A percentile compares a stretch with the other conserved stretches of the same genome.
Conservation (phyloP, 30 jellyfish, hydroid and myxozoan genomes). For the Aurelia aurita complex sp. Pacific region DNA sequence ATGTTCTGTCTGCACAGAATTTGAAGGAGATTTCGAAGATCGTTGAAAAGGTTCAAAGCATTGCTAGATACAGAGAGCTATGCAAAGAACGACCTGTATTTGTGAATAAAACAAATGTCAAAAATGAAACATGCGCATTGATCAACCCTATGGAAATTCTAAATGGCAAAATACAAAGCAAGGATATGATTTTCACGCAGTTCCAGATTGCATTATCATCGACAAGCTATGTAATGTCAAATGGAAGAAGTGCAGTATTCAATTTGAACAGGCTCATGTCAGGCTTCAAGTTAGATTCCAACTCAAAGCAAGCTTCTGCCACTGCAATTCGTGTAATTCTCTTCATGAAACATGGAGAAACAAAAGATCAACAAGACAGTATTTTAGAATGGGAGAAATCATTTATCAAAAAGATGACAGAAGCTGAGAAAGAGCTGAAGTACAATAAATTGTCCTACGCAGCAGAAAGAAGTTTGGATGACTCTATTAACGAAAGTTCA, state of each 20-base stretch:
- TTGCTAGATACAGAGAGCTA: constrained; percentile 1
- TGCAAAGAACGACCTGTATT: constrained; percentile 30
- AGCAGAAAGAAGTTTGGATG: constrained; percentile 66
- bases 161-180: not conserved
- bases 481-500: constrained; percentile 49
- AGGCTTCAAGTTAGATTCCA: not conserved
- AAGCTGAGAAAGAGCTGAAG: not conserved
- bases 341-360: constrained; percentile 38
- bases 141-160: constrained; percentile 32
- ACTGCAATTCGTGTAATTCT: constrained; percentile 12
- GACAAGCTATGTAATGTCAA: constrained; percentile 37
- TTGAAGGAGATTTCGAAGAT: constrained; percentile 13
- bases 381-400: constrained; percentile 29
- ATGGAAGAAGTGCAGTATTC: constrained; percentile 30
- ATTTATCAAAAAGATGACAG: constrained; percentile 1
- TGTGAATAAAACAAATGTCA: not conserved
- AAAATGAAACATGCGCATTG: constrained; percentile 2
- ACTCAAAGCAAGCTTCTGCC: constrained; percentile 23
- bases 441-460: constrained; percentile 7
- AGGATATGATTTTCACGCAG: not conserved
- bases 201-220: not conserved
- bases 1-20: constrained; percentile 4
- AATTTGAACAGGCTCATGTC: constrained; percentile 11
- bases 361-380: not conserved
- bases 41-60: not conserved